Evolutionary conservation across 2,888 invertebrate species (phyloP).

Genomic region (Ypsolopha sequella): DNA sequence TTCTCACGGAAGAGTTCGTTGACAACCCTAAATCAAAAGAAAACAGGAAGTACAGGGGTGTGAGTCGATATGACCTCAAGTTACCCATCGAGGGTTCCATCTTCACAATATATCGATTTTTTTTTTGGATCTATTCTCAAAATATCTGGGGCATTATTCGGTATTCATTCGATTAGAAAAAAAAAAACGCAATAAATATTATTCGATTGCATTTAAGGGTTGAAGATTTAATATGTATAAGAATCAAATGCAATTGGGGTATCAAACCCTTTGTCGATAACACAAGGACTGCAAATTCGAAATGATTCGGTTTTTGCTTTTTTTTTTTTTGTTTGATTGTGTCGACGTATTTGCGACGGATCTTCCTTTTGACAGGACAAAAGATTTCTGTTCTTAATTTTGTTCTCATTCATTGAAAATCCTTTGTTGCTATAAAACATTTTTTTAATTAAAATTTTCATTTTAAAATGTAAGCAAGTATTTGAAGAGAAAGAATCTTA

Average conservation of each 20-base stretch:
- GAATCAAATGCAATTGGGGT: slow-evolving; percentile 46
- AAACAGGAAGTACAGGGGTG: slow-evolving; percentile 65
- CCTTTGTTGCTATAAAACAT: slow-evolving; percentile 10
- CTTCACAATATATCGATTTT: slow-evolving; percentile 19
- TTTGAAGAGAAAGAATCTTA: background rate
- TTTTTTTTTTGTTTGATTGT: slow-evolving; percentile 19
- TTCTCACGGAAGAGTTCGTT: slow-evolving; percentile 2
- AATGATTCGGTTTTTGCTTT: slow-evolving; percentile 15
- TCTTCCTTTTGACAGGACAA: slow-evolving; percentile 18
- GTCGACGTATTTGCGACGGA: slow-evolving; percentile 21
- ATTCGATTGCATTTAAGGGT: slow-evolving; percentile 65
- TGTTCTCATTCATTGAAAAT: slow-evolving; percentile 16
- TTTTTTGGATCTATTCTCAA: slow-evolving; percentile 30
- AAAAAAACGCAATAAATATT: slow-evolving; percentile 68
- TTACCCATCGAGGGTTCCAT: slow-evolving; percentile 57
- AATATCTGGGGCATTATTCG: slow-evolving; percentile 56
- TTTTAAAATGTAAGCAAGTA: no score
- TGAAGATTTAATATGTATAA: slow-evolving; percentile 51
- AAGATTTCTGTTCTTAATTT: slow-evolving; percentile 27
- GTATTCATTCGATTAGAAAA: slow-evolving; percentile 33
- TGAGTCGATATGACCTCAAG: slow-evolving; percentile 66
- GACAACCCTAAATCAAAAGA: slow-evolving; percentile 40
- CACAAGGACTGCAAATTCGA: slow-evolving; percentile 35
- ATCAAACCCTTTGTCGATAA: slow-evolving; percentile 21
- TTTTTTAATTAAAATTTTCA: slow-evolving; percentile 5